phyloP scores from a whole-genome alignment of 2,888 invertebrate species.

The Stomorhina lunata region DNA sequence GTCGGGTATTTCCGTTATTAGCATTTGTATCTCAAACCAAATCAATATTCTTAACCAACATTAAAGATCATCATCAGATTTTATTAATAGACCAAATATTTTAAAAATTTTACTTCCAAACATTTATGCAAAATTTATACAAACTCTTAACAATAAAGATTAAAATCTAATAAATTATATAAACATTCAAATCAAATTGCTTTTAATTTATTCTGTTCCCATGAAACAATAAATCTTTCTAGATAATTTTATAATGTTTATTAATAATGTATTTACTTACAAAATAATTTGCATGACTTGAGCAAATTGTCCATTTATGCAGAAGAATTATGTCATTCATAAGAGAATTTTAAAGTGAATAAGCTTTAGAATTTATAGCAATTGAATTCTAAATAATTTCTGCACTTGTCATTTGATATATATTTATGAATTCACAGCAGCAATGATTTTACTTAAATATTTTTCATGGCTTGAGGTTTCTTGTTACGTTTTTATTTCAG shows the following conservation, averaged over 20 bases:
- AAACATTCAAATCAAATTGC: too few species aligned
- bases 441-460: conserved; percentile 24
- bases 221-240: too few species aligned
- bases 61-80: too few species aligned
- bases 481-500: background rate
- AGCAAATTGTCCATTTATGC: conserved; percentile 16
- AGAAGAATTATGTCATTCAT: conserved; percentile 43
- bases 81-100: too few species aligned
- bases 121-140: too few species aligned
- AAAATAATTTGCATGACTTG: background rate
- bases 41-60: too few species aligned
- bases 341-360: conserved; percentile 3
- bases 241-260: background rate
- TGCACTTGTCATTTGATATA: conserved; percentile 33
- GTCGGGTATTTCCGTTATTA: too few species aligned
- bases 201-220: too few species aligned
- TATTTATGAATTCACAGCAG: conserved; percentile 41
- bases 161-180: too few species aligned
- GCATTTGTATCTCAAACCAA: too few species aligned
- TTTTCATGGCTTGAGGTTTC: conserved; percentile 6
- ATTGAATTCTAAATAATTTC: conserved; percentile 1
- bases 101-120: too few species aligned
- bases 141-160: too few species aligned
- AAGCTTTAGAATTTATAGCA: background rate
- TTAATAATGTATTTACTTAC: background rate